Evolutionary conservation across 2,113 vertebrate genomes (phyloP).

Genomic region (Cisticola juncidis): DNA sequence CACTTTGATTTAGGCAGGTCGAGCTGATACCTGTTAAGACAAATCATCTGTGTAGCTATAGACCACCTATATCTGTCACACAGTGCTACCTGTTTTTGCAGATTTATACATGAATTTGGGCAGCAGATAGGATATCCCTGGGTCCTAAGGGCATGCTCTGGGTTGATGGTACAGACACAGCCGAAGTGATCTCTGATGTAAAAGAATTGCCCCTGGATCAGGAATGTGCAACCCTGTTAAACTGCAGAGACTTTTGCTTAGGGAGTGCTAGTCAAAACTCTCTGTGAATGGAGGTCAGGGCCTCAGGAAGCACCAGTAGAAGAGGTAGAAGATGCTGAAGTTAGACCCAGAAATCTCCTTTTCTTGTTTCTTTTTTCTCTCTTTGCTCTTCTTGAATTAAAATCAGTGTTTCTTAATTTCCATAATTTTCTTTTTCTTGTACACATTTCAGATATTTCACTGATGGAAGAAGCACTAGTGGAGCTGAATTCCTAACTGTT

Average conservation of each 20-base stretch:
- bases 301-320: not conserved
- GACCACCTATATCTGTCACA: too few species aligned
- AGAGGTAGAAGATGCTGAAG: not conserved
- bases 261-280: not conserved
- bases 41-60: too few species aligned
- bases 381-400: not conserved
- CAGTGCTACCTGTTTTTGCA: not conserved
- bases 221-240: not conserved
- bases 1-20: too few species aligned
- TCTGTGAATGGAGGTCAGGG: not conserved
- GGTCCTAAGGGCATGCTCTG: not conserved
- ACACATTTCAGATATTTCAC: conserved; percentile 71
- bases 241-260: not conserved
- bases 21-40: too few species aligned
- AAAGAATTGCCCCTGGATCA: accelerated
- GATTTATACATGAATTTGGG: not conserved
- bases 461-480: conserved; percentile 80
- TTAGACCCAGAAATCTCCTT: not conserved
- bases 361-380: not conserved
- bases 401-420: accelerated
- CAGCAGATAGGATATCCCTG: not conserved
- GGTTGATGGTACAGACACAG: not conserved
- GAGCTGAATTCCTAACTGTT: conserved; percentile 84
- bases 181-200: not conserved
- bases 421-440: not conserved